Conservation (phyloP, 2,113 vertebrate genomes). For the Ceyx margarethae region DNA sequence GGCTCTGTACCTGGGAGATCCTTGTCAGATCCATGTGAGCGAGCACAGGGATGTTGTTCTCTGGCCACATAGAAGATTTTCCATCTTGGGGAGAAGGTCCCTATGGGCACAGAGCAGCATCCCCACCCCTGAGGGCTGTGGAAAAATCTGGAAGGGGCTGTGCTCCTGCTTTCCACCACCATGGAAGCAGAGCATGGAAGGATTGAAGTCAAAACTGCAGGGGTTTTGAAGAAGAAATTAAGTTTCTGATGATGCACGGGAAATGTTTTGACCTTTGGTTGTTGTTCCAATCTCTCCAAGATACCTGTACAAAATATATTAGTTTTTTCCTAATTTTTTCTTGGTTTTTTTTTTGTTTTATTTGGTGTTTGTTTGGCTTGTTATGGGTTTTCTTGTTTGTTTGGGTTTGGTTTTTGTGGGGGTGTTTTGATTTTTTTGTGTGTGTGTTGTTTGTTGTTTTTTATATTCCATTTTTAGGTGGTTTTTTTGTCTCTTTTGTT, state of each 20-base stretch:
- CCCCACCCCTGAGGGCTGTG: background rate
- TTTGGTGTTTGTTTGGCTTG: background rate
- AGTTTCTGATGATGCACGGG: background rate
- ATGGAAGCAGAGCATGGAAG: accelerated
- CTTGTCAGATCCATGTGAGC: background rate
- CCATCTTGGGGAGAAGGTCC: background rate
- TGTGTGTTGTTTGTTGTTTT: background rate
- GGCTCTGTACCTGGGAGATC: background rate
- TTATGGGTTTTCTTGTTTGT: too few species aligned
- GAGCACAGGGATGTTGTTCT: background rate
- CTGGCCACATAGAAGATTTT: background rate
- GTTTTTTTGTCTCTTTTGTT: background rate
- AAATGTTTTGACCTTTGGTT: background rate
- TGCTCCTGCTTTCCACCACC: background rate
- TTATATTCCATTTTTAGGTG: background rate
- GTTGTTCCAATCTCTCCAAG: background rate
- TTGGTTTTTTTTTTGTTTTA: background rate
- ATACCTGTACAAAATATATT: accelerated
- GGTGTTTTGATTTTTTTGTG: background rate
- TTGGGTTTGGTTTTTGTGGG: background rate
- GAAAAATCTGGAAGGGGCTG: background rate
- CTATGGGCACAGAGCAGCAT: accelerated
- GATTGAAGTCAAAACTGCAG: background rate
- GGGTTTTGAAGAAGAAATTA: background rate
- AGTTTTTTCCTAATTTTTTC: accelerated